phyloP scores from a whole-genome alignment of 2,113 vertebrate genomes.

The Anser brachyrhynchus region DNA sequence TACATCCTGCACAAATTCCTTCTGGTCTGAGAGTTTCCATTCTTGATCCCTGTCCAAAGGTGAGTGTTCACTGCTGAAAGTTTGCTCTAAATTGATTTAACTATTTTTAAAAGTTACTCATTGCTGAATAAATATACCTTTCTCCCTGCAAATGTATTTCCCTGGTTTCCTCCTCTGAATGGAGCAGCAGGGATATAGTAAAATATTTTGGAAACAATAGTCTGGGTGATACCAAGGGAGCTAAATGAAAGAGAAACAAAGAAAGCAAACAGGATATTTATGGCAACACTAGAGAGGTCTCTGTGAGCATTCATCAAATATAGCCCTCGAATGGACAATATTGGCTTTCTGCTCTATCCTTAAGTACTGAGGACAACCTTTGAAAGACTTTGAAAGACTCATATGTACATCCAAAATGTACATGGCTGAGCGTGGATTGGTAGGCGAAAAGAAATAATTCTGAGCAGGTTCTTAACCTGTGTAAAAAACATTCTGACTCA shows the following conservation, averaged over 20 bases:
- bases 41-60: constrained; percentile 55
- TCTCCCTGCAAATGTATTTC: constrained; percentile 4
- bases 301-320: constrained; percentile 45
- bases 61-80: not conserved
- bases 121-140: constrained; percentile 46
- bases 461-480: not conserved
- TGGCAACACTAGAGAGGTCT: constrained; percentile 25
- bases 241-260: constrained; percentile 56
- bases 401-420: not conserved
- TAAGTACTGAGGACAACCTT: not conserved
- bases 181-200: constrained; percentile 7
- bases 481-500: not conserved
- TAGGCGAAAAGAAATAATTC: constrained; percentile 49
- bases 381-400: not conserved
- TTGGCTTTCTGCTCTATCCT: constrained; percentile 41
- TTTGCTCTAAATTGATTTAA: constrained; percentile 55
- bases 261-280: constrained; percentile 66
- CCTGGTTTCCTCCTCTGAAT: not conserved
- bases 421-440: not conserved
- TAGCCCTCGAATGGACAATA: constrained; percentile 35
- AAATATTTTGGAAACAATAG: constrained; percentile 23
- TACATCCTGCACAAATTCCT: constrained; percentile 53
- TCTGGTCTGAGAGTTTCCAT: constrained; percentile 67
- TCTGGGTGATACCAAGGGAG: constrained; percentile 40
- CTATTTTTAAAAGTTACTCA: constrained; percentile 51